These are phyloP conservation scores for Mugil cephalus DNA, from an alignment of 2,113 vertebrate genomes.

Conservation along the genomic window DNA sequence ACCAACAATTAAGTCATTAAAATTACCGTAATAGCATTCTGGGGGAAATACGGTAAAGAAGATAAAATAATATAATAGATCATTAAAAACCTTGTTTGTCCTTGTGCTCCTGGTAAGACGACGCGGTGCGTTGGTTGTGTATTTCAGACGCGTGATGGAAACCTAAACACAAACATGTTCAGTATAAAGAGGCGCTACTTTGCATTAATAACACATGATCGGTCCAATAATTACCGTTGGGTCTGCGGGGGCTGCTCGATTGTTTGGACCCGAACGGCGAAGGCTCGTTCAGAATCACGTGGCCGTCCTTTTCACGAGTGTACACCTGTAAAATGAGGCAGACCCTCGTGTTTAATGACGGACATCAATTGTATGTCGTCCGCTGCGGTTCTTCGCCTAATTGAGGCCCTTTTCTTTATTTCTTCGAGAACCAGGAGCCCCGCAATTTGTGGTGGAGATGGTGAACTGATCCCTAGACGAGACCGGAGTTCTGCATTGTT, in stretches of 20 bases:
- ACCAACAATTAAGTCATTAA: neutral
- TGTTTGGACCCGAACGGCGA: slow-evolving; percentile 82
- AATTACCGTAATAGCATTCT: neutral
- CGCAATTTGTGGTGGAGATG: slow-evolving; percentile 1
- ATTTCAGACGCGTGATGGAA: slow-evolving; percentile 83
- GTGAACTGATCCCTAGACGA: neutral
- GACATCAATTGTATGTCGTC: slow-evolving; percentile 77
- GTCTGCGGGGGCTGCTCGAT: slow-evolving; percentile 81
- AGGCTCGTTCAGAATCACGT: slow-evolving; percentile 74
- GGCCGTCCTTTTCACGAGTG: slow-evolving; percentile 85
- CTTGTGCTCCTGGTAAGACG: slow-evolving; percentile 89
- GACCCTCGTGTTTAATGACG: slow-evolving; percentile 64
- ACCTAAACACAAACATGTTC: slow-evolving; percentile 28
- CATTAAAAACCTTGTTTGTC: slow-evolving; percentile 84
- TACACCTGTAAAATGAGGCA: slow-evolving; percentile 86
- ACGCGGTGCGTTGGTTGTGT: slow-evolving; percentile 86
- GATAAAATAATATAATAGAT: slow-evolving; percentile 30
- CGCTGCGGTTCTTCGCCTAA: slow-evolving; percentile 53
- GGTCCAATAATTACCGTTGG: slow-evolving; percentile 85
- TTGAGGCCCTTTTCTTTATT: slow-evolving; percentile 22
- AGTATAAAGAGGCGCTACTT: neutral
- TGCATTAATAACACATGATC: slow-evolving; percentile 4
- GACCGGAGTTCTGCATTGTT: neutral
- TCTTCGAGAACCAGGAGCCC: neutral
- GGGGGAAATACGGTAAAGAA: neutral